Evolutionary conservation across 2,113 vertebrate species (phyloP), one percentile per base, ranked within the genome.

Genomic region (Heloderma charlesbogerti): DNA sequence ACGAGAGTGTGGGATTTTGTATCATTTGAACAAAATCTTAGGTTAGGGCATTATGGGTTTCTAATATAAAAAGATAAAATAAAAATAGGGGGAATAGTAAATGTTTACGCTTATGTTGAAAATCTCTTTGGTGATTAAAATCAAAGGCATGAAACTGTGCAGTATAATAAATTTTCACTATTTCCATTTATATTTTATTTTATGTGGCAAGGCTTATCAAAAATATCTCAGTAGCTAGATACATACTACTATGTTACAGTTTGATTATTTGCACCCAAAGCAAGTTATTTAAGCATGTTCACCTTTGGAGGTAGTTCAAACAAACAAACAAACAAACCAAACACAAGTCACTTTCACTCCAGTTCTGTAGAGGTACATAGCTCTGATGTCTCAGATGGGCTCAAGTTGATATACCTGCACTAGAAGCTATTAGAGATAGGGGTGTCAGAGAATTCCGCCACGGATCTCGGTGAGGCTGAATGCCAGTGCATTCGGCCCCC

Each of bases 281-380:
- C 71, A 1, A 90, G 37, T 63, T 74, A 83, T 67, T 63, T 86
- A 71, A 34, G 0, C 71, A 25, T 13, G 0, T 6, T 86, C 4
- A 77, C 31, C 1, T 1, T 69, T 86, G 37, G 20, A 51, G 67
- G 15, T 22, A 69, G 2, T n/a, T 67, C 29, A 92, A 92, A 91
- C 43, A n/a, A n/a, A n/a, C n/a, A n/a, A n/a, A n/a, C n/a, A n/a
- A n/a, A n/a, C n/a, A n/a, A n/a, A n/a, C n/a, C n/a, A n/a, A n/a
- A n/a, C n/a, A n/a, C 6, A 0, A 0, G 0, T 27, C 0, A 34
- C 29, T 72, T 86, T 77, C 13, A 79, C 10, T 22, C 57, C 12
- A 72, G 72, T 40, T 0, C 0, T 4, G 1, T 0, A 51, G 48
- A 51, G 48, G 74, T 57, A 13, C 3, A n/a, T 89, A 72, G 88